Base-by-base conservation (phyloP, 1,140 invertebrate genomes). In the Glossosoma conforme region DNA sequence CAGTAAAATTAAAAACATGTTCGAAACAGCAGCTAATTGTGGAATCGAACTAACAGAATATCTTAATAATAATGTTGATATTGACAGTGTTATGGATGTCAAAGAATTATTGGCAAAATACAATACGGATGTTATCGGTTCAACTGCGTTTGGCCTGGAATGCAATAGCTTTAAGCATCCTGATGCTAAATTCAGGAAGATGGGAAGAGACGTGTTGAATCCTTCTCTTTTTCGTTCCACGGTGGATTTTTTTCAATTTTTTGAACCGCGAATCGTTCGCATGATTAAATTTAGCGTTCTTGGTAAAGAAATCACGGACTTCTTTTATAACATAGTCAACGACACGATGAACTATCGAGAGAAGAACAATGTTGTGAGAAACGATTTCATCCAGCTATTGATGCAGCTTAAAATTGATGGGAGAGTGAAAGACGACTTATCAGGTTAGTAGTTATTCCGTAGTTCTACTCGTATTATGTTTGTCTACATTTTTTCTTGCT, bases 91-190 rank as follows among this genome's bases (percentile, higher is more conserved):
- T 3, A 13, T 49, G 6, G 43, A 58, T 22, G 28, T 54, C 1
- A 58, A 58, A 25, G 76, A 83, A 11, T 51, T 82, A 1, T 74
- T 79, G 40, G 74, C 75, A 1, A 72, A 76, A 35, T 84, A 77
- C 54, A 77, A 80, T 0, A 82, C 80, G 25, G 83, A 85, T 62
- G 74, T 82, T 0, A 82, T 84, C 17, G 80, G 76, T 0, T 77
- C 66, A 14, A 76, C 79, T 20, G 81, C 78, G 2, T 83, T 83
- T 60, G 83, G 82, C 0, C 65, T 84, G 2, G 71, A 82, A 15
- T 77, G 78, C 48, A 76, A 80, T 36, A 72, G 77, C 9, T 70
- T 81, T 15, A 64, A 69, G 44, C 67, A 81, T 61, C 66, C 74
- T 0, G 61, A 80, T 28, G 70, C 76, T 0, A 72, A 78, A 60